These are phyloP conservation scores for Sebastes jordani DNA, from an alignment of 2,797 vertebrate species.

Conservation along the genomic window DNA sequence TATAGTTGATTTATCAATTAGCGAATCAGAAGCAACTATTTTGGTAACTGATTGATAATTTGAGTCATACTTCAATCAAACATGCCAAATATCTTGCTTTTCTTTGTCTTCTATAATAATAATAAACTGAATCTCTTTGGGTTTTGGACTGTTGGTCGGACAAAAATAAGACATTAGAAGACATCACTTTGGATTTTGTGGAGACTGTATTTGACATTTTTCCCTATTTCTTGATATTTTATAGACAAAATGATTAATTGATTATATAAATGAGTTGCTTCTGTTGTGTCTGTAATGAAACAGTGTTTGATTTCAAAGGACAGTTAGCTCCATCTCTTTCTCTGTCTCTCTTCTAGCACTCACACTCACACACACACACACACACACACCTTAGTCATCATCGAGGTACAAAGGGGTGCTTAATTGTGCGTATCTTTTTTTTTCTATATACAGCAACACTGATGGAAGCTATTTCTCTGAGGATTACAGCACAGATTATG, in stretches of 20 bases:
- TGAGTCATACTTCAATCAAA: neutral
- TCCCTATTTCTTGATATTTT: neutral
- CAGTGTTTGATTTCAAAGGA: neutral
- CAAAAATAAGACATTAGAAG: neutral
- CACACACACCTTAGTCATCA: conserved; percentile 49
- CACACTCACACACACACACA: neutral
- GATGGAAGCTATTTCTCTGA: conserved; percentile 29
- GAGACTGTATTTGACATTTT: neutral
- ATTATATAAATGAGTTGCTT: neutral
- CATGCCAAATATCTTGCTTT: neutral
- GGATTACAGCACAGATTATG: conserved; percentile 53
- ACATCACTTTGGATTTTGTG: neutral
- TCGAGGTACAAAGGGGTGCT: conserved; percentile 34
- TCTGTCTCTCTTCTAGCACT: neutral
- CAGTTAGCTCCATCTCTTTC: neutral
- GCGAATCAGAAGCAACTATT: neutral
- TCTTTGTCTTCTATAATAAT: neutral
- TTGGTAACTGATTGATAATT: neutral
- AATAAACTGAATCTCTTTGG: neutral
- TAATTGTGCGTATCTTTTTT: conserved; percentile 48
- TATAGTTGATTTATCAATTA: neutral
- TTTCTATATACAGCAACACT: conserved; percentile 24
- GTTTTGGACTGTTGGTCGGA: neutral
- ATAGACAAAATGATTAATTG: neutral
- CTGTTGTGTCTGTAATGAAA: conserved; percentile 5